Evolutionary conservation across 2,113 vertebrate species (phyloP).

Genomic region (Dendropsophus ebraccatus): DNA sequence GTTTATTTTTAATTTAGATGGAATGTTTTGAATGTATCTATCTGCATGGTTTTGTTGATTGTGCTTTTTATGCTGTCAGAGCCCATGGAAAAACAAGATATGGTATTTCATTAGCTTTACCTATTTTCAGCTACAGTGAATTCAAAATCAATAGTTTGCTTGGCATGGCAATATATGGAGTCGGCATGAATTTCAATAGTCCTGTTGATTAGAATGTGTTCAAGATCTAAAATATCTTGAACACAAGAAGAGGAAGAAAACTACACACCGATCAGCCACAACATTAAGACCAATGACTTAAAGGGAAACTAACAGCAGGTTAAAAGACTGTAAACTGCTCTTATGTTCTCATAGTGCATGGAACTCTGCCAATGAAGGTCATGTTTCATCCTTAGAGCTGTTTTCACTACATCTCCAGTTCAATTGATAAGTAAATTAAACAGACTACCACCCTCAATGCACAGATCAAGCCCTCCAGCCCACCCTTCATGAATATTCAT

Average conservation of each 20-base stretch:
- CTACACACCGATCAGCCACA: background rate
- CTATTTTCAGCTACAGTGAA: conserved; percentile 46
- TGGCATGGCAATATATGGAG: conserved; percentile 27
- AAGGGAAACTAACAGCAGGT: too few relatives aligned
- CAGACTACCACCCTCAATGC: too few relatives aligned
- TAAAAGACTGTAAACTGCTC: too few relatives aligned
- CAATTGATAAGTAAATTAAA: too few relatives aligned
- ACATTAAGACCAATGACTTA: too few relatives aligned
- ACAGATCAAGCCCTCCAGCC: too few relatives aligned
- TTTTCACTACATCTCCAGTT: too few relatives aligned
- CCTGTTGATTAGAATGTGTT: background rate
- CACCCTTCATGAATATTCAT: too few relatives aligned
- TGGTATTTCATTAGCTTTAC: conserved; percentile 20
- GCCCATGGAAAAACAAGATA: conserved; percentile 26
- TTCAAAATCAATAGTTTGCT: conserved; percentile 43
- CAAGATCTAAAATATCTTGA: background rate
- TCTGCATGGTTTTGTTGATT: conserved; percentile 11
- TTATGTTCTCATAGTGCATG: too few relatives aligned
- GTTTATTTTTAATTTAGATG: conserved; percentile 47
- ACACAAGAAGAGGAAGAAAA: background rate
- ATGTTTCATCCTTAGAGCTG: too few relatives aligned
- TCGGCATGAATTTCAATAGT: conserved; percentile 24
- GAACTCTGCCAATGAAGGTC: too few relatives aligned
- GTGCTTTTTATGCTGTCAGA: conserved; percentile 25
- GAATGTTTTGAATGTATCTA: conserved; percentile 15